Conservation (phyloP, 2,888 invertebrate genomes). For the Calliopum simillimum region DNA sequence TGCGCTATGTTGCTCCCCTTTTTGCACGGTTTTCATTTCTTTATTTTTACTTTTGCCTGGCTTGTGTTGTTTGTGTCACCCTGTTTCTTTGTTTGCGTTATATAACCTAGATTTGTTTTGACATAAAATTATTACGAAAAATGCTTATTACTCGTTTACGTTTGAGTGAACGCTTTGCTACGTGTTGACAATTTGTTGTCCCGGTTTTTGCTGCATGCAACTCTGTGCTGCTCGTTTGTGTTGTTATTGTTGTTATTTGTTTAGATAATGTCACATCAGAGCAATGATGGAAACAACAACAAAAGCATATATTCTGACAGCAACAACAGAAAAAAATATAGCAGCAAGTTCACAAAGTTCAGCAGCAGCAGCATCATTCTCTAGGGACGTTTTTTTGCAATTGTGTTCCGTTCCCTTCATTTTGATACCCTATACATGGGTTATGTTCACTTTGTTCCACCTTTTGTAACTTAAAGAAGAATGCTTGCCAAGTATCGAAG, state of each 20-base stretch:
- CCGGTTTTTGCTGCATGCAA: background rate
- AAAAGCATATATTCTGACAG: slow-evolving; percentile 19
- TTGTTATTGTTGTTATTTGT: slow-evolving; percentile 33
- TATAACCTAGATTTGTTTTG: slow-evolving; percentile 62
- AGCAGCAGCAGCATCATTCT: too few species aligned
- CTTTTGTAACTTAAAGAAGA: too few species aligned
- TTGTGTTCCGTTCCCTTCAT: too few species aligned
- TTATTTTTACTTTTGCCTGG: background rate
- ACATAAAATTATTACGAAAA: slow-evolving; percentile 58
- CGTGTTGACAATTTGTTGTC: slow-evolving; percentile 63
- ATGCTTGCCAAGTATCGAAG: too few species aligned
- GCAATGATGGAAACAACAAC: too few species aligned
- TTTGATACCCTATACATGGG: too few species aligned
- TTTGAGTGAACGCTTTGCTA: slow-evolving; percentile 64
- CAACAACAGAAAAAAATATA: too few species aligned
- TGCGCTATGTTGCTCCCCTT: background rate
- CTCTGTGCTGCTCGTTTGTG: background rate
- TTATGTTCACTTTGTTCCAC: too few species aligned
- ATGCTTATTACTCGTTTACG: slow-evolving; percentile 65
- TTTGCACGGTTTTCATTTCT: background rate
- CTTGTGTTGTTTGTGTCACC: background rate
- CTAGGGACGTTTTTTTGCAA: too few species aligned
- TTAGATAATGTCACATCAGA: slow-evolving; percentile 54
- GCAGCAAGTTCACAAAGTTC: too few species aligned
- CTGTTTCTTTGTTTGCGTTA: slow-evolving; percentile 15